Conservation (phyloP, 2,888 invertebrate genomes). For the Lepidonotus clava region DNA sequence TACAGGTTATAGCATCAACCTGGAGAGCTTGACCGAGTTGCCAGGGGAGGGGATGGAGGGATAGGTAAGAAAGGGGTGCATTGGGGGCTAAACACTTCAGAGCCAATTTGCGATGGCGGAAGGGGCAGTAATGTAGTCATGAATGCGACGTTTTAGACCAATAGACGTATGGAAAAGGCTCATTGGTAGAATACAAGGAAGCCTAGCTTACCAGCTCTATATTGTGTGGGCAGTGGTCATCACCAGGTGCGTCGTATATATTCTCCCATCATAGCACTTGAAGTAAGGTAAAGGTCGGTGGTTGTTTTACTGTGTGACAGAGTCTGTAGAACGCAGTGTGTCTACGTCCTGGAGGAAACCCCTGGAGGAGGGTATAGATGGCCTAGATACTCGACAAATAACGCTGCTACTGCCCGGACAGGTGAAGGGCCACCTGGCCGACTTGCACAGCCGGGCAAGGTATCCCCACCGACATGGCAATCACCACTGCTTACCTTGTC, state of each 20-base stretch:
- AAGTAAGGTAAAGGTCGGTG: background rate
- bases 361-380: background rate
- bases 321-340: background rate
- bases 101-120: too few relatives aligned
- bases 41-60: too few relatives aligned
- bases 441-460: background rate
- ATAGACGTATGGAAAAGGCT: too few relatives aligned
- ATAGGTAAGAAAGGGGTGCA: too few relatives aligned
- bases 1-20: too few relatives aligned
- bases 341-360: background rate
- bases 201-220: constrained; percentile 14
- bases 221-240: background rate
- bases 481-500: too few relatives aligned
- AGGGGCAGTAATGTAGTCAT: too few relatives aligned
- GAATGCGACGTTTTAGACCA: too few relatives aligned
- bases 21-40: too few relatives aligned
- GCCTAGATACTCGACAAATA: background rate
- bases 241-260: constrained; percentile 7
- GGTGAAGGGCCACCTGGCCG: background rate
- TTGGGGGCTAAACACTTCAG: too few relatives aligned
- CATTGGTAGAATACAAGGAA: constrained; percentile 1
- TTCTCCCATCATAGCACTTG: background rate
- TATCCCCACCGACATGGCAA: background rate
- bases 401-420: constrained; percentile 2
- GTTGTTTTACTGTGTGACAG: background rate